Evolutionary conservation across 2,113 vertebrate genomes (phyloP).

Genomic region (Chaetodon trifascialis): DNA sequence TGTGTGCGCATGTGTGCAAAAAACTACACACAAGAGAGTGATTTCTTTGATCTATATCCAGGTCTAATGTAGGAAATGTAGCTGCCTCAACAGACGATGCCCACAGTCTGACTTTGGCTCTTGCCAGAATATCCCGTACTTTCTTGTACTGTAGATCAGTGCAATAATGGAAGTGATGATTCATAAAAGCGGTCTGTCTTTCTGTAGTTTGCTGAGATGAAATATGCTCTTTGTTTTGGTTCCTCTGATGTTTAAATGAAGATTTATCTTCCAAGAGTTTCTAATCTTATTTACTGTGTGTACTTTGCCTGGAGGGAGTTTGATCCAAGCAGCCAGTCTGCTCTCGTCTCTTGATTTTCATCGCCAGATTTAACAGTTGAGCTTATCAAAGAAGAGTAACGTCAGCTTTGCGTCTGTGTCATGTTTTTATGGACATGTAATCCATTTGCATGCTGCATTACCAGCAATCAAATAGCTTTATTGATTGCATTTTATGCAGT

Average conservation of each 20-base stretch:
- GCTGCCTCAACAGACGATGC: slow-evolving; percentile 47
- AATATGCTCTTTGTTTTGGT: slow-evolving; percentile 38
- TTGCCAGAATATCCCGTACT: slow-evolving; percentile 43
- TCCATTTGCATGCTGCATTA: slow-evolving; percentile 24
- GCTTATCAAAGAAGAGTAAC: slow-evolving; percentile 21
- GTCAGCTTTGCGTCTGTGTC: neutral
- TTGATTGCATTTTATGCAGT: slow-evolving; percentile 9
- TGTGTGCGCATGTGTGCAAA: slow-evolving; percentile 3
- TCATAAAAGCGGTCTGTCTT: slow-evolving; percentile 39
- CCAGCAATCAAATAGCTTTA: slow-evolving; percentile 1
- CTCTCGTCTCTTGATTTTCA: slow-evolving; percentile 26
- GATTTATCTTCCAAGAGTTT: slow-evolving; percentile 36
- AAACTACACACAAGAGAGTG: slow-evolving; percentile 1
- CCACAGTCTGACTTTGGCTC: slow-evolving; percentile 34
- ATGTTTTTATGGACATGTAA: slow-evolving; percentile 24
- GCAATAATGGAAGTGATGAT: slow-evolving; percentile 30
- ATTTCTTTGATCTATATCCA: slow-evolving; percentile 63
- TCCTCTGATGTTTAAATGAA: slow-evolving; percentile 48
- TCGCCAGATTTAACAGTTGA: slow-evolving; percentile 17
- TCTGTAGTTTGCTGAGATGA: slow-evolving; percentile 40
- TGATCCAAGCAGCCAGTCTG: slow-evolving; percentile 18
- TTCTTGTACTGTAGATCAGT: slow-evolving; percentile 40
- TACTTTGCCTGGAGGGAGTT: slow-evolving; percentile 24
- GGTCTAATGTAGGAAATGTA: slow-evolving; percentile 59
- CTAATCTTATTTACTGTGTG: slow-evolving; percentile 28